A percentile compares a stretch with the other conserved stretches of the same genome.
These are phyloP conservation scores for Aplodontia rufa DNA, from an alignment of 2,113 vertebrate genomes.

Conservation along the genomic window DNA sequence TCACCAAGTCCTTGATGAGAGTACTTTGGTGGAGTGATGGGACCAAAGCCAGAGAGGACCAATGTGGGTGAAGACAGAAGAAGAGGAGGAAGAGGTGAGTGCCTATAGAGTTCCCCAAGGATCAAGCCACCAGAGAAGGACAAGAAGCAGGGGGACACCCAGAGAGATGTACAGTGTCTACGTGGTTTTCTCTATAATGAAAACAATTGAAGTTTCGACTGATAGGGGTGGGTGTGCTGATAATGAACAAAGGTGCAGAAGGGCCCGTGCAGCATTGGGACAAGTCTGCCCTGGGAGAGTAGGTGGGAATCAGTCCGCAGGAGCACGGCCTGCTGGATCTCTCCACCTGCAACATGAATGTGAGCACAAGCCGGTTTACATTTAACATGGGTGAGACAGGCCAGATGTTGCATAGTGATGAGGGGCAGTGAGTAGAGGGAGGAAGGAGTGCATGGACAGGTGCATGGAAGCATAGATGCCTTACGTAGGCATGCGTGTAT, in stretches of 20 bases:
- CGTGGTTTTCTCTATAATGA: background rate
- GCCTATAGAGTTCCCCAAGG: background rate
- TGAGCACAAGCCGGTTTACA: rapidly evolving
- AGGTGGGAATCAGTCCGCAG: background rate
- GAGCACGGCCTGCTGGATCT: background rate
- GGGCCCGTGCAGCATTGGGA: background rate
- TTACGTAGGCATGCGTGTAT: no score
- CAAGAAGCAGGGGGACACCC: no score
- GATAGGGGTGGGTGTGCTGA: background rate
- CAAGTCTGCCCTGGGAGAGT: background rate
- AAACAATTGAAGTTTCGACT: background rate
- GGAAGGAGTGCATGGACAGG: background rate
- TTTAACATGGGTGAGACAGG: rapidly evolving
- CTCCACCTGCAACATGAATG: rapidly evolving
- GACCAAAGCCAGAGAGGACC: rapidly evolving
- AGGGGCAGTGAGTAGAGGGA: background rate
- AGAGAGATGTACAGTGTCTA: no score
- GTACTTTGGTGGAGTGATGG: background rate
- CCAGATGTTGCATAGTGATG: rapidly evolving
- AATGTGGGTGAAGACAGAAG: background rate
- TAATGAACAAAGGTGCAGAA: rapidly evolving
- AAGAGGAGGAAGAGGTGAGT: background rate
- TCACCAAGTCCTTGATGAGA: background rate
- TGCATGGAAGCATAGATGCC: background rate
- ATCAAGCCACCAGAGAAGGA: rapidly evolving